Conservation (phyloP, 2,797 vertebrate genomes). For the Meriones psammophilus region DNA sequence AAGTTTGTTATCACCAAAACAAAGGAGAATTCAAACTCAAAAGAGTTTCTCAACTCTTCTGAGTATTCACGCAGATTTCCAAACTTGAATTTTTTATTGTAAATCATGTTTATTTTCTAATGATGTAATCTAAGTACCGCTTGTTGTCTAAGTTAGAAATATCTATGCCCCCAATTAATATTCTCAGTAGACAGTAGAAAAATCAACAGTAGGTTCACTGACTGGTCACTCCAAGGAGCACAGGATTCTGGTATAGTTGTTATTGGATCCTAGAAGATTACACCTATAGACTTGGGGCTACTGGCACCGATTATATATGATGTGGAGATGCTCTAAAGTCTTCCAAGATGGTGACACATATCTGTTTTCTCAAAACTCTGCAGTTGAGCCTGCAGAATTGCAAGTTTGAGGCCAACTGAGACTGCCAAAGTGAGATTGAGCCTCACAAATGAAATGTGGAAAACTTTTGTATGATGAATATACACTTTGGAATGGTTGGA, state of each 20-base stretch:
- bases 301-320: not conserved
- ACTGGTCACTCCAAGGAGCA: not conserved
- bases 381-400: not conserved
- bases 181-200: not conserved
- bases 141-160: not conserved
- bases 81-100: not conserved
- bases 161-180: not conserved
- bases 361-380: not conserved
- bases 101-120: not conserved
- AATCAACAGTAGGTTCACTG: not conserved
- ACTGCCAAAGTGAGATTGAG: not conserved
- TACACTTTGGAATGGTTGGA: not conserved
- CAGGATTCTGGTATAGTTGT: not conserved
- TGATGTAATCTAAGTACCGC: not conserved
- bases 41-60: not conserved
- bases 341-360: not conserved
- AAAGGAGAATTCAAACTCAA: not conserved
- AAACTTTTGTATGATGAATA: constrained; percentile 26
- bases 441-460: not conserved
- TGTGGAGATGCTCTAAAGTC: not conserved
- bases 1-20: not conserved
- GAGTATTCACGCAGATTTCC: not conserved
- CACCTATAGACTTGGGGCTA: not conserved
- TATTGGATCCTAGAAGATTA: not conserved
- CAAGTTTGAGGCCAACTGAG: not conserved